Base-by-base conservation (phyloP, 2,888 invertebrate genomes). In the Boloria selene region DNA sequence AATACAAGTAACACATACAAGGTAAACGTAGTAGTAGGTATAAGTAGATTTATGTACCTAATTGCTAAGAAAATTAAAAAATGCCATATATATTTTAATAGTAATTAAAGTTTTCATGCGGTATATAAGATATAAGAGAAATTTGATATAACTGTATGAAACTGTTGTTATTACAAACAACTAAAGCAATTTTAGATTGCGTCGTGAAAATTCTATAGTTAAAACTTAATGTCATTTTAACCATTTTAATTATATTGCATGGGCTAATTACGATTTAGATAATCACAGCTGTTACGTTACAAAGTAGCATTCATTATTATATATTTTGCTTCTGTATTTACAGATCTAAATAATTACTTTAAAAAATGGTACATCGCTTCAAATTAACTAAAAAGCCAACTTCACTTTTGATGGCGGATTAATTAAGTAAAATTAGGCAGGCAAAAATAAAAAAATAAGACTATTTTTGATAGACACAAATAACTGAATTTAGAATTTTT, bases 181-280 rank as follows among this genome's bases (percentile, higher is more conserved):
- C 58, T 59, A 50, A 58, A 53, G 60, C 58, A 59, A 52, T 64
- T 52, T 58, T 6, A 58, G 17, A 59, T 60, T 55, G 42, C 59
- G 31, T 47, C 44, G n/a, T 52, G 47, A 49, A 53, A 45, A 56
- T 45, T 5, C 26, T 14, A 22, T 26, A 26, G 56, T 45, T 56
- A 45, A 79, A 75, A 82, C 81, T 86, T 88, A 89, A 90, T 90
- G 88, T 86, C 79, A 82, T 88, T 89, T 88, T 90, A 90, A 90
- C 90, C 80, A 88, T 87, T 86, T 85, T 89, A 89, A 90, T 89
- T 89, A 84, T 80, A 76, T 75, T 70, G 76, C 75, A 60, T 72
- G 74, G 74, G 72, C 74, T 75, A 68, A 87, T 86, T 84, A 78
- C 78, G 75, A 59, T 58, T 67, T 62, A 70, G 68, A 65, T 69